A percentile compares a stretch with the other conserved stretches of the same genome.
These are phyloP conservation scores for Zapornia atra DNA, from an alignment of 2,113 vertebrate genomes.

Conservation along the genomic window DNA sequence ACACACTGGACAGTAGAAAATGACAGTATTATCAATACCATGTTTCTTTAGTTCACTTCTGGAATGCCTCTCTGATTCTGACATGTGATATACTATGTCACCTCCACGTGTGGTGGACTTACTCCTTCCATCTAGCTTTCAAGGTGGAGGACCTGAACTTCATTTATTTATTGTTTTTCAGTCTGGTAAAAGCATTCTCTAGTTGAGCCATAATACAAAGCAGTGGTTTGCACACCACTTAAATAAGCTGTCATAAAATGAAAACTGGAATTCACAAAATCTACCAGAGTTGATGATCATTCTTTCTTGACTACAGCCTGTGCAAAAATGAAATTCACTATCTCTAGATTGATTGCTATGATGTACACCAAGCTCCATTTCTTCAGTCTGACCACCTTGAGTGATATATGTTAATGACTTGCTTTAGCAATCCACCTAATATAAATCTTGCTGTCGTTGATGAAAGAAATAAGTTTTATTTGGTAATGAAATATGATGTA, in stretches of 20 bases:
- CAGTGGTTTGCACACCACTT: background rate
- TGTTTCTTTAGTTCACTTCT: background rate
- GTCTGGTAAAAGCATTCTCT: background rate
- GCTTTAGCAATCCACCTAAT: constrained; percentile 32
- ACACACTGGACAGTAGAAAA: background rate
- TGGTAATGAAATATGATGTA: constrained; percentile 80
- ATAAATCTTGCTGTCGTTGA: constrained; percentile 67
- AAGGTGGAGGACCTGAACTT: background rate
- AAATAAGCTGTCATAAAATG: background rate
- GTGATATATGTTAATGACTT: constrained; percentile 68
- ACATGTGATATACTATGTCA: background rate
- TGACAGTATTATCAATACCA: constrained; percentile 38
- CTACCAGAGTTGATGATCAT: background rate
- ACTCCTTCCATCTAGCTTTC: constrained; percentile 30
- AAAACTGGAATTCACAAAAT: constrained; percentile 2
- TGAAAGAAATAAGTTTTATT: constrained; percentile 72
- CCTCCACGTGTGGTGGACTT: background rate
- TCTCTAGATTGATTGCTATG: constrained; percentile 32
- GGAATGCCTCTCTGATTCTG: constrained; percentile 1
- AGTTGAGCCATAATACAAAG: background rate
- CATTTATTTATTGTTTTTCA: background rate
- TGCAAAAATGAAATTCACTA: constrained; percentile 31
- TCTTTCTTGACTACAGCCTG: background rate
- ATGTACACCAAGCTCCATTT: constrained; percentile 19
- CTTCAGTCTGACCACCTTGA: constrained; percentile 48